Conservation (phyloP, 1,140 invertebrate genomes). For the Achroia grisella region DNA sequence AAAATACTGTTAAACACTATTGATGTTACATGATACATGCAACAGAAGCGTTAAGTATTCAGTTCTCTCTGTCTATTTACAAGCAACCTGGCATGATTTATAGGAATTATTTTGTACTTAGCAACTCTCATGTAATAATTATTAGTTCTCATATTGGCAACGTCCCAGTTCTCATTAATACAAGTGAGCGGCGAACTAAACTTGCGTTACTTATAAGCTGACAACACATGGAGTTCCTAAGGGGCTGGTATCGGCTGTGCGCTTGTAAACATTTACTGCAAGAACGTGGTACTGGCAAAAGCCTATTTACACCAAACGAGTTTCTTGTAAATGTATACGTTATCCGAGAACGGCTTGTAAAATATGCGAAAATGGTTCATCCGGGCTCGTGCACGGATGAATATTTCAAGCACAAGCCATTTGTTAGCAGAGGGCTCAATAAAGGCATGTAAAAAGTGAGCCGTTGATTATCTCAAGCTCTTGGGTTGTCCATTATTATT, state of each 20-base stretch:
- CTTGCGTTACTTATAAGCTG: slow-evolving; percentile 2
- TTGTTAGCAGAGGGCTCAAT: not conserved
- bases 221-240: slow-evolving; percentile 1
- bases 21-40: too few species aligned
- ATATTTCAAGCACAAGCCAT: not conserved
- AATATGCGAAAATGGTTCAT: not conserved
- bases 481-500: too few species aligned
- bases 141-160: not conserved
- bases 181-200: slow-evolving; percentile 4
- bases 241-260: not conserved
- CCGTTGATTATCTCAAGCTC: too few species aligned
- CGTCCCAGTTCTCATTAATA: slow-evolving; percentile 13
- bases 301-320: not conserved
- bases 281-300: not conserved
- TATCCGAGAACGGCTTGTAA: not conserved
- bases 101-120: too few species aligned
- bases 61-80: too few species aligned
- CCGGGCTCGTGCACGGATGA: not conserved
- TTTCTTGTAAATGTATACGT: not conserved
- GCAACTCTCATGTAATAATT: too few species aligned
- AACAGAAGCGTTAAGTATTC: too few species aligned
- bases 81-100: not conserved
- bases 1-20: too few species aligned
- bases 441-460: not conserved
- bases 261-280: slow-evolving; percentile 1